phyloP scores from a whole-genome alignment of 2,113 vertebrate genomes.

The Haemorhous mexicanus region DNA sequence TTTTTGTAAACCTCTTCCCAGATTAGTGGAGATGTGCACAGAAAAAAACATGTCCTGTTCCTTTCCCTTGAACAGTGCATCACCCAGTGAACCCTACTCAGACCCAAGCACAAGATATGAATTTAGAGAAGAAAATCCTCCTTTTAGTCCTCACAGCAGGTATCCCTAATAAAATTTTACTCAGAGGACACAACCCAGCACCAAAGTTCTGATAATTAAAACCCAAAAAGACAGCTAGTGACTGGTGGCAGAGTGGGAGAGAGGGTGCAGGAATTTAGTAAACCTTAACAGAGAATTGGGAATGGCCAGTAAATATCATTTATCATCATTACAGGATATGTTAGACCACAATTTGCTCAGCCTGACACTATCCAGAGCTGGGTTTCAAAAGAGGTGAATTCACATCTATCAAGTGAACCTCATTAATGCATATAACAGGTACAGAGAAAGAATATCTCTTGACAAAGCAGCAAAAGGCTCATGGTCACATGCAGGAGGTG shows the following conservation, averaged over 20 bases:
- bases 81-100: background rate
- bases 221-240: background rate
- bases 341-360: background rate
- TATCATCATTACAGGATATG: background rate
- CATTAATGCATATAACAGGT: background rate
- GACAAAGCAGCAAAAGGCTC: background rate
- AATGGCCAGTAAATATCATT: background rate
- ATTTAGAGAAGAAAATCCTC: background rate
- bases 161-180: background rate
- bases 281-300: background rate
- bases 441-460: background rate
- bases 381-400: background rate
- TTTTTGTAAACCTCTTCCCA: background rate
- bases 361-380: background rate
- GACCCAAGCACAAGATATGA: background rate
- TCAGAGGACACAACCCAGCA: background rate
- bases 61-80: background rate
- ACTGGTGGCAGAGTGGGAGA: fast-evolving
- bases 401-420: background rate
- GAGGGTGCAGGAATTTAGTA: background rate
- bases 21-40: background rate
- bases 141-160: background rate
- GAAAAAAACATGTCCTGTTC: background rate
- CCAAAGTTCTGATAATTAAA: background rate
- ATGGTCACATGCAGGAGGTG: background rate